Percentiles rank a stretch among this genome's conserved stretches.
Conservation (phyloP, 2,888 invertebrate genomes). For the Lycaena phlaeas region DNA sequence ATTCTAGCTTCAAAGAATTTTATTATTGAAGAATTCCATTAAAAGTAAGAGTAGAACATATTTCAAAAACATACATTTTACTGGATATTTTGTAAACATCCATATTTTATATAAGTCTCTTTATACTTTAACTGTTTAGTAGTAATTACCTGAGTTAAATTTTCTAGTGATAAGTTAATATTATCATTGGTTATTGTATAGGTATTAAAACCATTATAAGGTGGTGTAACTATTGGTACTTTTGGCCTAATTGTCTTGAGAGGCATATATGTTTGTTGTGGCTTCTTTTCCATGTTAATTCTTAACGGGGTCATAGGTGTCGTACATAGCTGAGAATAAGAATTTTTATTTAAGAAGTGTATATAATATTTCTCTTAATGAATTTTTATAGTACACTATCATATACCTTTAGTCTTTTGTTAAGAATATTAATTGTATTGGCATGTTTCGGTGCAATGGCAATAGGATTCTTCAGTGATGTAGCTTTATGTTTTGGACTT, state of each 20-base stretch:
- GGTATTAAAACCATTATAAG: constrained; percentile 40
- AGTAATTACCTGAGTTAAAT: constrained; percentile 60
- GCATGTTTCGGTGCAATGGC: constrained; percentile 30
- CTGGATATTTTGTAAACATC: no score
- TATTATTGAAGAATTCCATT: no score
- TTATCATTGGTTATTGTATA: constrained; percentile 39
- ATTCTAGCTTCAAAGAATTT: no score
- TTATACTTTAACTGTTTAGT: no score
- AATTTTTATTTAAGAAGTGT: constrained; percentile 6
- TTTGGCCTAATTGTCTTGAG: constrained; percentile 34
- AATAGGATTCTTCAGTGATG: constrained; percentile 40
- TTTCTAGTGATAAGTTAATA: constrained; percentile 62
- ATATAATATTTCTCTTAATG: neutral
- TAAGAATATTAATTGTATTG: constrained; percentile 24
- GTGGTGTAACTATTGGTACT: constrained; percentile 29
- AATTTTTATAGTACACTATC: constrained; percentile 13
- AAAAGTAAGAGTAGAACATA: no score
- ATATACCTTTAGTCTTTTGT: constrained; percentile 47
- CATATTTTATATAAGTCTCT: no score
- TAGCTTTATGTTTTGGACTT: constrained; percentile 32
- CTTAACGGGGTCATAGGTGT: constrained; percentile 31
- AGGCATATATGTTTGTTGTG: constrained; percentile 16
- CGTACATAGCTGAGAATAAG: constrained; percentile 27
- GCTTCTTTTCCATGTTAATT: constrained; percentile 30
- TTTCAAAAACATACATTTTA: no score